phyloP scores from a whole-genome alignment of 2,113 vertebrate species.

The Hyla sarda region DNA sequence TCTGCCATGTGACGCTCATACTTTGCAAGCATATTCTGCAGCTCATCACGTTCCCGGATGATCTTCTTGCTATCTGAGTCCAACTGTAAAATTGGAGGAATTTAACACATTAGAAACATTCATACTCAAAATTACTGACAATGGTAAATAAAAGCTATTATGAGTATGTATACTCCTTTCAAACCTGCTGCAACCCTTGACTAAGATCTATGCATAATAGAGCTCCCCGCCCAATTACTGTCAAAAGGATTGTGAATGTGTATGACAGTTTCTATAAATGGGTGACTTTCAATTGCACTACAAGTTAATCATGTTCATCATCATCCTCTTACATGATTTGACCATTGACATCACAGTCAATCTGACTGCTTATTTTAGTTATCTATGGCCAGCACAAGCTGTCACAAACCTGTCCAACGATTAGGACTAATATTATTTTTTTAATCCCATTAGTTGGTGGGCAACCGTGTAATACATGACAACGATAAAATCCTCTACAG shows the following conservation, averaged over 20 bases:
- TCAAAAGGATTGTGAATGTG: not conserved
- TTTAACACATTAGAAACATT: not conserved
- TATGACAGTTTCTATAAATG: no score
- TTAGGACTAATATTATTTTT: no score
- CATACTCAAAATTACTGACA: not conserved
- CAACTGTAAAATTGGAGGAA: slow-evolving; percentile 54
- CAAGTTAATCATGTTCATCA: no score
- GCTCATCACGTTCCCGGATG: slow-evolving; percentile 74
- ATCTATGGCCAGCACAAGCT: no score
- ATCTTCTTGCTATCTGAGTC: slow-evolving; percentile 74
- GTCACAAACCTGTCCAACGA: no score
- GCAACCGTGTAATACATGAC: no score
- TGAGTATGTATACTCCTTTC: not conserved
- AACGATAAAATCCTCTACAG: no score
- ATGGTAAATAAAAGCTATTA: not conserved
- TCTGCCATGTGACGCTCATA: slow-evolving; percentile 76
- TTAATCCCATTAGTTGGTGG: no score
- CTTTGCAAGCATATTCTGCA: slow-evolving; percentile 75
- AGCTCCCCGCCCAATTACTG: not conserved
- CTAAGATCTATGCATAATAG: not conserved
- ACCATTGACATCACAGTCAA: no score
- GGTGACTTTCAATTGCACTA: no score
- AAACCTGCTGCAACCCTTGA: not conserved
- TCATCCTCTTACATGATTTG: no score
- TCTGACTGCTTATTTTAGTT: not conserved